Conservation (phyloP, 2,888 invertebrate species). For the Rhingia campestris region DNA sequence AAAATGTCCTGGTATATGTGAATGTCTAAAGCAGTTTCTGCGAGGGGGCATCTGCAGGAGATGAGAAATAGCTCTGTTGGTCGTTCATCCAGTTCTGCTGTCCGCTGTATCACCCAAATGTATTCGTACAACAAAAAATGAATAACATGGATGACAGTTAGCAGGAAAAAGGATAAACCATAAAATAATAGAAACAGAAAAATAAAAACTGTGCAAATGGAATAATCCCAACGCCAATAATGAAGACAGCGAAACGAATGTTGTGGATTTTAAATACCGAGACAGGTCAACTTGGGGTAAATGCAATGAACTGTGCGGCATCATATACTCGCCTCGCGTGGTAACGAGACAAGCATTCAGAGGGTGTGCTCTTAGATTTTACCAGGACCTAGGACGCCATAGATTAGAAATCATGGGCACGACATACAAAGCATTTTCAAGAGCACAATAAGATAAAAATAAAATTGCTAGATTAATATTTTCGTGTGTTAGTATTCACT, state of each 20-base stretch:
- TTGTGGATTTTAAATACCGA: constrained; percentile 51
- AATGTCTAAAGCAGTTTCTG: constrained; percentile 30
- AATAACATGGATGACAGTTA: constrained; percentile 59
- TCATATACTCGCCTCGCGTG: constrained; percentile 50
- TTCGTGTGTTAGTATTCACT: too few relatives aligned
- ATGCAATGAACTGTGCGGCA: constrained; percentile 62
- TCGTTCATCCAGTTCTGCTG: constrained; percentile 13
- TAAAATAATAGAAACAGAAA: constrained; percentile 56
- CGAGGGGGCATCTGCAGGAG: constrained; percentile 35
- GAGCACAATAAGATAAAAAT: too few relatives aligned
- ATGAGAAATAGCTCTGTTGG: constrained; percentile 51
- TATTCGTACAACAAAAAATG: constrained; percentile 52
- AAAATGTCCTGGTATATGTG: background rate
- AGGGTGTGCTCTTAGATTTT: constrained; percentile 56
- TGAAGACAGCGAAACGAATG: constrained; percentile 45
- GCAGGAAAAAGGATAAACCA: constrained; percentile 39
- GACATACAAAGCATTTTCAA: constrained; percentile 40
- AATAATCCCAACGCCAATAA: constrained; percentile 56
- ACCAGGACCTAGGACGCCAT: constrained; percentile 30
- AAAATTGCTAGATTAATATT: too few relatives aligned
- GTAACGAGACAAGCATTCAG: constrained; percentile 42
- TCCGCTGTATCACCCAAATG: constrained; percentile 24
- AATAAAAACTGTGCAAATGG: constrained; percentile 35
- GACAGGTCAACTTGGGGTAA: constrained; percentile 69
- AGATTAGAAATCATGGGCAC: constrained; percentile 38